These are phyloP conservation scores for Euzophera pinguis DNA, from an alignment of 2,888 invertebrate species.

Conservation along the genomic window DNA sequence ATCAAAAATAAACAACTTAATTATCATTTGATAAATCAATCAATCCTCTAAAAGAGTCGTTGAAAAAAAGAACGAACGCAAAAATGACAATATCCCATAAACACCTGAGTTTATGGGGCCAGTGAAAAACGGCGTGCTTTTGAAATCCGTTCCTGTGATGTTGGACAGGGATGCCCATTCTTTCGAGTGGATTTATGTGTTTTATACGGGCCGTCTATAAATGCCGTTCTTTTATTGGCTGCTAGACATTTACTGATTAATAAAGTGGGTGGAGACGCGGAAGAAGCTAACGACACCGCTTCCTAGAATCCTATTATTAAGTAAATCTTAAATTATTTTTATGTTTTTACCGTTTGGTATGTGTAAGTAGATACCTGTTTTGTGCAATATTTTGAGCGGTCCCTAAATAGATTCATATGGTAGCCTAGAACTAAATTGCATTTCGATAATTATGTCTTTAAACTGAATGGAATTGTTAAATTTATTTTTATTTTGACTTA, in stretches of 20 bases:
- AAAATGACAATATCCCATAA: conserved; percentile 61
- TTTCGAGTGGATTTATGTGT: conserved; percentile 67
- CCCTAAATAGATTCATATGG: too few relatives aligned
- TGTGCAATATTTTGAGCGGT: too few relatives aligned
- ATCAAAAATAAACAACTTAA: conserved; percentile 5
- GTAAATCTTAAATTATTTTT: conserved; percentile 20
- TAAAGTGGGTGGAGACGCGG: conserved; percentile 72
- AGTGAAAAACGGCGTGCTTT: conserved; percentile 69
- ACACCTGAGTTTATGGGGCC: conserved; percentile 66
- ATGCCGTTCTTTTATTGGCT: conserved; percentile 70
- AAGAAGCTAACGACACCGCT: conserved; percentile 58
- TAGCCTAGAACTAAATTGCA: too few relatives aligned
- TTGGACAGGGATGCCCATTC: conserved; percentile 62
- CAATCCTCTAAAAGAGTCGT: conserved; percentile 9
- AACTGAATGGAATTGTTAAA: too few relatives aligned
- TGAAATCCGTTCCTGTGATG: conserved; percentile 72
- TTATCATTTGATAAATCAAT: neutral
- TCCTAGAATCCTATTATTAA: conserved; percentile 49
- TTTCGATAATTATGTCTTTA: too few relatives aligned
- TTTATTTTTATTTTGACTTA: too few relatives aligned
- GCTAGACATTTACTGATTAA: conserved; percentile 74
- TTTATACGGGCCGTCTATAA: conserved; percentile 72
- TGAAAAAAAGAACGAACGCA: conserved; percentile 27
- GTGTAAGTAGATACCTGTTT: too few relatives aligned
- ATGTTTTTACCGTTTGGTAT: too few relatives aligned